These are phyloP conservation scores for Myiotriccus ornatus DNA, from an alignment of 2,797 vertebrate species.

Conservation along the genomic window DNA sequence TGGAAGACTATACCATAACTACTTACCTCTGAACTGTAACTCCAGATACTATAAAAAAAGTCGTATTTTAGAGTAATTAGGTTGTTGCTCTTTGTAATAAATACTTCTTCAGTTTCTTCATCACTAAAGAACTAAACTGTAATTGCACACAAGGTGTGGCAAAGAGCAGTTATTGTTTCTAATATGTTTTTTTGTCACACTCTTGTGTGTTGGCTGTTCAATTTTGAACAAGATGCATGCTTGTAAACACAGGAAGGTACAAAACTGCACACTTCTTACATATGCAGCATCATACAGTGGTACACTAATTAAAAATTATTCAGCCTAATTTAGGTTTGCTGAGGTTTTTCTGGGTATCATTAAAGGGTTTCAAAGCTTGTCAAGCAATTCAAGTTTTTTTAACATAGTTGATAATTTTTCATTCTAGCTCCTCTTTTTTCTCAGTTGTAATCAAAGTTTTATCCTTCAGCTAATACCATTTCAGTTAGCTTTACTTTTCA, in stretches of 20 bases:
- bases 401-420: not conserved
- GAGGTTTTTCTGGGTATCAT: not conserved
- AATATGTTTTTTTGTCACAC: accelerated
- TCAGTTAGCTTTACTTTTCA: not conserved
- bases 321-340: not conserved
- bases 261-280: not conserved
- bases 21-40: not conserved
- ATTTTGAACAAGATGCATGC: not conserved
- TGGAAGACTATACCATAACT: not conserved
- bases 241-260: not conserved
- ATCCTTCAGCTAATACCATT: not conserved
- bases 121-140: not conserved
- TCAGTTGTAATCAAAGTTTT: not conserved
- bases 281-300: not conserved
- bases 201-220: not conserved
- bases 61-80: not conserved
- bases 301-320: not conserved
- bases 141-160: not conserved
- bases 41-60: not conserved
- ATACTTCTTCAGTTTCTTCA: not conserved
- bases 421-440: not conserved
- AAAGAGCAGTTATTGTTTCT: not conserved
- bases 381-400: not conserved
- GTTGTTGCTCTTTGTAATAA: not conserved
- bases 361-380: not conserved